These are phyloP conservation scores for Microcaecilia unicolor DNA, from an alignment of 2,797 vertebrate species.

Conservation along the genomic window DNA sequence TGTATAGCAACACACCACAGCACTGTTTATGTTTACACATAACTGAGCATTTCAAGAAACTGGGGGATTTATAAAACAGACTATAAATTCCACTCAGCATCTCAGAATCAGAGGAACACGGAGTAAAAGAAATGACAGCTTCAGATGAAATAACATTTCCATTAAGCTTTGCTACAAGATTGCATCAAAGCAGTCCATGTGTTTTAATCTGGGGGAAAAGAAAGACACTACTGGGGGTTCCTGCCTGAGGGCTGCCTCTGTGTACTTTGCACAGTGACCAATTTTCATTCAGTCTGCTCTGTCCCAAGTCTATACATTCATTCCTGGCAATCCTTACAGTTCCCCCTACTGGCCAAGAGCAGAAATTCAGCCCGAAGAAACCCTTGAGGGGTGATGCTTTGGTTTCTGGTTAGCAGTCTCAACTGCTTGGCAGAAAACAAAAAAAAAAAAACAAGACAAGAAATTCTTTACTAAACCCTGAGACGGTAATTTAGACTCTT, in stretches of 20 bases:
- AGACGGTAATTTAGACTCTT: too few relatives aligned
- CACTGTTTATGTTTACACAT: constrained; percentile 40
- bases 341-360: constrained; percentile 48
- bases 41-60: constrained; percentile 1
- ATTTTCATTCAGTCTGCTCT: constrained; percentile 56
- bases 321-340: constrained; percentile 49
- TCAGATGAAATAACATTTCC: constrained; percentile 58
- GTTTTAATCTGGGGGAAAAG: constrained; percentile 54
- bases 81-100: neutral
- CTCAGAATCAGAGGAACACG: constrained; percentile 21
- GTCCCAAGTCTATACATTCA: too few relatives aligned
- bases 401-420: neutral
- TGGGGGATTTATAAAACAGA: constrained; percentile 1
- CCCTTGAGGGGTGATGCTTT: neutral
- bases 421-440: neutral
- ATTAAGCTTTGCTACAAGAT: constrained; percentile 57
- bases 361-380: constrained; percentile 1
- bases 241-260: constrained; percentile 55
- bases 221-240: constrained; percentile 48
- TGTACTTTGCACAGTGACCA: constrained; percentile 58
- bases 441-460: neutral
- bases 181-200: constrained; percentile 54
- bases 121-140: constrained; percentile 49
- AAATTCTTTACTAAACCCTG: constrained; percentile 25
- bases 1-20: constrained; percentile 32